These are phyloP conservation scores for Parauchenoglanis ngamensis DNA, from an alignment of 2,797 vertebrate genomes.

Conservation along the genomic window DNA sequence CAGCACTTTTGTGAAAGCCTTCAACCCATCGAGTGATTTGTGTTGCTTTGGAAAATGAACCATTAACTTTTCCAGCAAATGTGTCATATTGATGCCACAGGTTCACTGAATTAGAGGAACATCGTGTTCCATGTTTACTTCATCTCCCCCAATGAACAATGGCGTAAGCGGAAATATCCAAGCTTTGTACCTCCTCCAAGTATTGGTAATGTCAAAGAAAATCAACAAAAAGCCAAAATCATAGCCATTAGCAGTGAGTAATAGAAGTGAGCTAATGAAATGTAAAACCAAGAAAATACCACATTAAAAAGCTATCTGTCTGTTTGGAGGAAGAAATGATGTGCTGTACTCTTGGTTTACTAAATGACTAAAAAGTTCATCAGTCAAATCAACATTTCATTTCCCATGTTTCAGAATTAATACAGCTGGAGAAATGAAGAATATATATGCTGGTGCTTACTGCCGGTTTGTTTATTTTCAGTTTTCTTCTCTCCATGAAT, in stretches of 20 bases:
- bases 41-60: not conserved
- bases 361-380: conserved; percentile 72
- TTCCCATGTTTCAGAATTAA: conserved; percentile 61
- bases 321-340: conserved; percentile 60
- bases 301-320: conserved; percentile 53
- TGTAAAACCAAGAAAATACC: conserved; percentile 58
- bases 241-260: conserved; percentile 59
- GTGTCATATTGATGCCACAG: conserved; percentile 15
- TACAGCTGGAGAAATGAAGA: conserved; percentile 57
- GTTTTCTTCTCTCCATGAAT: conserved; percentile 26
- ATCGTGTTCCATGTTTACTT: conserved; percentile 43
- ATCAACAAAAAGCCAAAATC: conserved; percentile 58
- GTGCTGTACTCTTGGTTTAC: conserved; percentile 56
- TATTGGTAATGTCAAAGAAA: conserved; percentile 61
- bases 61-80: conserved; percentile 26
- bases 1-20: not conserved
- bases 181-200: conserved; percentile 59
- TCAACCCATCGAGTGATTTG: not conserved
- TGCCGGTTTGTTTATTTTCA: not conserved
- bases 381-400: conserved; percentile 66
- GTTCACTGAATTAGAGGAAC: conserved; percentile 31
- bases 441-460: conserved; percentile 40
- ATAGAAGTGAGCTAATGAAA: conserved; percentile 71
- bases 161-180: conserved; percentile 47
- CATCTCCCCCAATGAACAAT: conserved; percentile 42